A percentile compares a stretch with the other conserved stretches of the same genome.
phyloP scores from a whole-genome alignment of 2,888 invertebrate genomes.

The Xylocampa areola region DNA sequence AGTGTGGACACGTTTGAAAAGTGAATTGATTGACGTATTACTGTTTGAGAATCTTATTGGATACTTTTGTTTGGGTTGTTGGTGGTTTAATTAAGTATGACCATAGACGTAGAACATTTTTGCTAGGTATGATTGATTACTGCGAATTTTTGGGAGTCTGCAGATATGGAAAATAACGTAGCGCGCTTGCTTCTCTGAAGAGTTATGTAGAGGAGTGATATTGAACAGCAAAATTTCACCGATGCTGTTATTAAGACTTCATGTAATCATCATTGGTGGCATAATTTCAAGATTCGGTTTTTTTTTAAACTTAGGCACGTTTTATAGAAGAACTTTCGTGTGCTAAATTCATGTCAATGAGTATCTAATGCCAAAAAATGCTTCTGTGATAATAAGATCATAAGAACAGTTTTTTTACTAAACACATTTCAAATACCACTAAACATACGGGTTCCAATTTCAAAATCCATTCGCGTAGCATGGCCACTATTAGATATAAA shows the following conservation, averaged over 20 bases:
- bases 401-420: slow-evolving; percentile 46
- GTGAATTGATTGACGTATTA: slow-evolving; percentile 80
- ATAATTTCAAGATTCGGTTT: no score
- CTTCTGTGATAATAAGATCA: slow-evolving; percentile 25
- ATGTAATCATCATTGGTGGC: no score
- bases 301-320: no score
- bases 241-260: no score
- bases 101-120: background rate
- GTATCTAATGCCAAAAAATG: slow-evolving; percentile 51
- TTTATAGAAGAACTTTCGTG: no score
- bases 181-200: no score
- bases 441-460: slow-evolving; percentile 75
- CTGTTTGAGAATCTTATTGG: slow-evolving; percentile 51
- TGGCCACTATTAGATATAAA: slow-evolving; percentile 81
- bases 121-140: background rate
- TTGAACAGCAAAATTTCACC: no score
- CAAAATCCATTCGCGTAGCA: slow-evolving; percentile 76
- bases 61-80: slow-evolving; percentile 30
- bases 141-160: background rate
- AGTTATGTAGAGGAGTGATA: no score
- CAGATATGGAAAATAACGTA: background rate
- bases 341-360: no score
- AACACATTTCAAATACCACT: slow-evolving; percentile 59
- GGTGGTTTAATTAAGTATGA: background rate
- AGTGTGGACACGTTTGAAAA: slow-evolving; percentile 82